These are phyloP conservation scores for Muscicapa comitata DNA, from an alignment of 2,797 vertebrate species.

Conservation along the genomic window DNA sequence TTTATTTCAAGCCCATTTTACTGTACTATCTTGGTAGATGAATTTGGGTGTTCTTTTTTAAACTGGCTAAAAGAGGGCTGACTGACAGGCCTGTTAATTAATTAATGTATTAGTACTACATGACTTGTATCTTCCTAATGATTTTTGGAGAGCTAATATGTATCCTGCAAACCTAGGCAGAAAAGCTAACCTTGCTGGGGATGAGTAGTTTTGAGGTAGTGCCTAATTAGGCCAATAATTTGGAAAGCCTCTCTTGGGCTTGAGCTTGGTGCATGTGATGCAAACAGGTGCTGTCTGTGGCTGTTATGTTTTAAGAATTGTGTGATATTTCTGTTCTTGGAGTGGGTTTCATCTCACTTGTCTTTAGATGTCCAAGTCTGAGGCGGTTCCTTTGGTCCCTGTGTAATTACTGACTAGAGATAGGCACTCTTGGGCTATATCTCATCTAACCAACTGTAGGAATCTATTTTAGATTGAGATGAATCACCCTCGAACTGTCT, in stretches of 20 bases:
- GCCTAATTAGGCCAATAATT: neutral
- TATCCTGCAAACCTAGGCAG: neutral
- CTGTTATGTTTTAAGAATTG: neutral
- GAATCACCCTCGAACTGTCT: slow-evolving; percentile 46
- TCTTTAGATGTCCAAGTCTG: neutral
- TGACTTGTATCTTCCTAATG: neutral
- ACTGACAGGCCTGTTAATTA: neutral
- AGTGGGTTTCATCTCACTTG: neutral
- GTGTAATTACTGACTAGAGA: neutral
- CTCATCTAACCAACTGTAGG: neutral
- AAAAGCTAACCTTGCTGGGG: neutral
- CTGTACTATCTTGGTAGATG: neutral
- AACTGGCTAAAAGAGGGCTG: neutral
- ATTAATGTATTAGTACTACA: neutral
- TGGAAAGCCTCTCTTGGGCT: neutral
- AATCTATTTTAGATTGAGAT: slow-evolving; percentile 53
- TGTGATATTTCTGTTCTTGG: neutral
- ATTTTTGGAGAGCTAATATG: neutral
- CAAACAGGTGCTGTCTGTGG: neutral
- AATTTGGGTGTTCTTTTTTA: neutral
- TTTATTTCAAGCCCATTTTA: neutral
- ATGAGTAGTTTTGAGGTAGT: neutral
- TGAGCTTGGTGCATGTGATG: neutral
- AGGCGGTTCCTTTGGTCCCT: neutral
- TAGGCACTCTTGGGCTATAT: neutral